Evolutionary conservation across 2,888 invertebrate genomes (phyloP).

Genomic region (Drosophila lacicola): DNA sequence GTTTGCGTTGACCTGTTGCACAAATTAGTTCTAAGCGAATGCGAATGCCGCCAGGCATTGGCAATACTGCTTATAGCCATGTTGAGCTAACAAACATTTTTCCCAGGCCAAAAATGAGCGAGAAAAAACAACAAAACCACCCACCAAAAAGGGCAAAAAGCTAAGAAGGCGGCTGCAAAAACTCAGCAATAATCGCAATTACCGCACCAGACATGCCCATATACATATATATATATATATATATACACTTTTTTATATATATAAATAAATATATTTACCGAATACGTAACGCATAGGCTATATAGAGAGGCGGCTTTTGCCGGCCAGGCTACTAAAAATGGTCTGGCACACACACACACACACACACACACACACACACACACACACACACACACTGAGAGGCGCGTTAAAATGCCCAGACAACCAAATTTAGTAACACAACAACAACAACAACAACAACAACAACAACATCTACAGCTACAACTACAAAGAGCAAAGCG

Average conservation of each 20-base stretch:
- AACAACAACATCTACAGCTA: constrained; percentile 35
- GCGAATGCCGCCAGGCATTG: not conserved
- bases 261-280: constrained; percentile 32
- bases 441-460: constrained; percentile 45
- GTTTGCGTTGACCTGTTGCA: constrained; percentile 5
- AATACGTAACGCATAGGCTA: constrained; percentile 39
- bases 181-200: constrained; percentile 64
- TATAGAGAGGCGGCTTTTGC: constrained; percentile 55
- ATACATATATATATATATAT: constrained; percentile 45
- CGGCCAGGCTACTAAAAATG: constrained; percentile 76
- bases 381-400: constrained; percentile 16
- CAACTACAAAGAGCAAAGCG: constrained; percentile 62
- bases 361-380: constrained; percentile 29
- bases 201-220: constrained; percentile 66
- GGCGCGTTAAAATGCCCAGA: constrained; percentile 72
- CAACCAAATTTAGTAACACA: constrained; percentile 79
- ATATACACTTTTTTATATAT: constrained; percentile 18
- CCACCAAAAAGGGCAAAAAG: constrained; percentile 73
- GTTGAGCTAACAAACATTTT: constrained; percentile 30
- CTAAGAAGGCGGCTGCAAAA: constrained; percentile 44
- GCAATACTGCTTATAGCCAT: constrained; percentile 6
- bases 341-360: constrained; percentile 59
- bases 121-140: constrained; percentile 45
- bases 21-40: constrained; percentile 16
- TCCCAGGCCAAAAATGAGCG: constrained; percentile 48